These are phyloP conservation scores for Hoplodrina ambigua DNA, from an alignment of 2,888 invertebrate species.

Conservation along the genomic window DNA sequence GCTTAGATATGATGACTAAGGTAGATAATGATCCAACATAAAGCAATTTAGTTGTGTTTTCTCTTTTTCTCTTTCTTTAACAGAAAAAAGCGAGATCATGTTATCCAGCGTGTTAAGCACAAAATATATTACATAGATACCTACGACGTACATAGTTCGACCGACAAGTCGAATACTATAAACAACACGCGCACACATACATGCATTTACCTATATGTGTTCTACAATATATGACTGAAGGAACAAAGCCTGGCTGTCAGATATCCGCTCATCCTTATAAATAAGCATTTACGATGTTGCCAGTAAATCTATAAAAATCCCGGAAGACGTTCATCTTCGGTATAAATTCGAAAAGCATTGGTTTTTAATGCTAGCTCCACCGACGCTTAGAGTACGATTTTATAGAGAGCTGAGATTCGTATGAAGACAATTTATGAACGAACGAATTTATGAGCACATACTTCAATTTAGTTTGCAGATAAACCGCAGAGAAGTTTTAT, in stretches of 20 bases:
- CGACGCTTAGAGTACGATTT: constrained; percentile 37
- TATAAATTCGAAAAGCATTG: constrained; percentile 47
- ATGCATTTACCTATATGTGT: background rate
- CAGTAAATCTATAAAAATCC: constrained; percentile 53
- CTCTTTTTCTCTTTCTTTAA: no score
- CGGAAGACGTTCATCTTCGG: constrained; percentile 40
- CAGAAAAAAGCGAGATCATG: background rate
- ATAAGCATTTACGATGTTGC: constrained; percentile 50
- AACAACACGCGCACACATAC: constrained; percentile 1
- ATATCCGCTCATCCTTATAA: constrained; percentile 41
- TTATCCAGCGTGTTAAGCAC: background rate
- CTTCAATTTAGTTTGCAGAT: constrained; percentile 33
- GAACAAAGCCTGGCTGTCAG: constrained; percentile 36
- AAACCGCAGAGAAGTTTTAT: constrained; percentile 28
- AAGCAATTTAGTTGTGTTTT: background rate
- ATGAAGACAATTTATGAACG: constrained; percentile 41
- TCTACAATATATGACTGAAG: constrained; percentile 18
- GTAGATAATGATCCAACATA: constrained; percentile 2
- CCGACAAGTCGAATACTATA: constrained; percentile 4
- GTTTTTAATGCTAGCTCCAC: constrained; percentile 39
- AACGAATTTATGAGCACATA: constrained; percentile 29
- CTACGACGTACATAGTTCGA: background rate
- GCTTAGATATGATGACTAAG: background rate
- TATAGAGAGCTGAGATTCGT: constrained; percentile 46
- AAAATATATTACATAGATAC: background rate